Evolutionary conservation across 2,113 vertebrate species (phyloP), one percentile per base, ranked within the genome.

Genomic region (Lanius collurio): DNA sequence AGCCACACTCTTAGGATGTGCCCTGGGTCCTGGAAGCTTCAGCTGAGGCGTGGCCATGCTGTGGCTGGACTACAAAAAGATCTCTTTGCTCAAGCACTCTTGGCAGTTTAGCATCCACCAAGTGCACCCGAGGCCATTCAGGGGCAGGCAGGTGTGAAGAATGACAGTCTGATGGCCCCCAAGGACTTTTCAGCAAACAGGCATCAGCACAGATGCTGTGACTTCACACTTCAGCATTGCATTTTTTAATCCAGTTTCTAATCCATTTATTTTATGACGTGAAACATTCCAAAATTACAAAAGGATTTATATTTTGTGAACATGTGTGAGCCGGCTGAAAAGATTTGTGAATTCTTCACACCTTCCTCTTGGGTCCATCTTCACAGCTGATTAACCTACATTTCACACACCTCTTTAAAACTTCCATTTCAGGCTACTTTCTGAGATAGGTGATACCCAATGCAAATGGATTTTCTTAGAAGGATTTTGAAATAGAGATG

Each of bases 211-310:
- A 90, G 80, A 78, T 64, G 39, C 76, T 0, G 0, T 92, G 86
- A 78, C 80, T 87, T 94, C 65, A 89, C 80, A 68, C 39, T 87
- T 78, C 64, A 63, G 24, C 31, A 19, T 89, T 78, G 52, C 52
- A 44, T 71, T 95, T 95, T 91, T 94, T 63, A 94, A 90, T 89
- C 63, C 82, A 88, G 44, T 68, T 59, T 83, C 52, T 83, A 89
- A 94, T 86, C 56, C 83, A 57, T 87, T 84, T 90, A 31, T 68
- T 95, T 74, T 62, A 73, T 69, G 62, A 90, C 90, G 76, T 88
- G 75, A 76, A 86, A 86, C 69, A 83, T 90, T 90, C 39, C 62
- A 78, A 88, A 92, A 93, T 93, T 88, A 87, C 80, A 53, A 88
- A 93, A 68, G 62, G 56, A 46, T 92, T 89, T 92, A 5, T 84